Base-by-base conservation (phyloP, 2,888 invertebrate species). In the Amiota minor region DNA sequence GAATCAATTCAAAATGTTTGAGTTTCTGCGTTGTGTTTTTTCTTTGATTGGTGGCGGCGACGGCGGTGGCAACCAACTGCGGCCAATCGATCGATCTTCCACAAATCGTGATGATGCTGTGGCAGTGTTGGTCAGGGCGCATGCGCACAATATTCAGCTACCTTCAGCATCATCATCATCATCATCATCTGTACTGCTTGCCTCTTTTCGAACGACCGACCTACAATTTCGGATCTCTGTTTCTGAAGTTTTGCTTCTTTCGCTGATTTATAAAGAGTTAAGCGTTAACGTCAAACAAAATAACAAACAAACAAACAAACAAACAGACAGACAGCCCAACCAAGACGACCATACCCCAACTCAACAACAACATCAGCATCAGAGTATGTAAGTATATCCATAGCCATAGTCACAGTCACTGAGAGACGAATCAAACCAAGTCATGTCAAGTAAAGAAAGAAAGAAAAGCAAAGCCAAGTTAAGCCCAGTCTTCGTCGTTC, bases 71-170 rank as follows among this genome's bases (percentile, higher is more conserved):
- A 35, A 68, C 67, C 67, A 68, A 68, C 67, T 53, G 67, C 67
- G 67, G 49, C 67, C 67, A 68, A 68, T 68, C 67, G 67, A 68
- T 68, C 67, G 67, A 68, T 68, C 67, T 68, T 68, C 35, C 67
- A 68, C 23, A 23, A 50, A 53, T 68, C 67, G 67, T 68, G 67
- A 68, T 68, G 67, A 50, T 50, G 62, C 11, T 16, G 20, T 10
- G 11, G 8, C 11, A 12, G 59, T 14, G 12, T 2, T 14, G n/a
- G 16, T 45, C 18, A 18, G 18, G 4, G 65, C 64, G 47, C 46
- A 47, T 4, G 47, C 50, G 50, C 67, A 10, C 53, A n/a, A 12
- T 12, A 53, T n/a, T 53, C 12, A 53, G n/a, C 53, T 53, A 53
- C 12, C 12, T n/a, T 53, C 53, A 53, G 53, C 53, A n/a, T 53